phyloP scores from a whole-genome alignment of 1,140 invertebrate species.

The Papilio helenus region DNA sequence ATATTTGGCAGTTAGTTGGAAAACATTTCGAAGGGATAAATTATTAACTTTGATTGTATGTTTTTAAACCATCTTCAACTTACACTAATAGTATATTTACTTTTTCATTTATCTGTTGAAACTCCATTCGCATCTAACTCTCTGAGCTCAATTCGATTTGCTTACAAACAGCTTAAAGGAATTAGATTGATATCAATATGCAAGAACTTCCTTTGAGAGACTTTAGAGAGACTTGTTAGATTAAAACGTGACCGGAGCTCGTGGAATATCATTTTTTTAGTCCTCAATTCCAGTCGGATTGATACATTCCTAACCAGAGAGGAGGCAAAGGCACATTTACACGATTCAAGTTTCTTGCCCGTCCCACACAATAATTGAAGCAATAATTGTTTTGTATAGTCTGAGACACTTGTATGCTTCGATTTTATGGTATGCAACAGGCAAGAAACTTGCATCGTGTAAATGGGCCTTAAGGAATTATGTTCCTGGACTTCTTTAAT shows the following conservation, averaged over 20 bases:
- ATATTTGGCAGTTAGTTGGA: no score
- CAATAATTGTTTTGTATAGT: no score
- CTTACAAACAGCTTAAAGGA: background rate
- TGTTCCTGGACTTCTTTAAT: no score
- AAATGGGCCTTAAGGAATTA: no score
- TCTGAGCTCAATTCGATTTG: background rate
- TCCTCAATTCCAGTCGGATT: slow-evolving; percentile 5
- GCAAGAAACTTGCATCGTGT: no score
- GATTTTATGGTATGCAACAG: no score
- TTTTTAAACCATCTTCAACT: no score
- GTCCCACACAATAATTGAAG: no score
- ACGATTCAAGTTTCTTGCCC: no score
- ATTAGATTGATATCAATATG: slow-evolving; percentile 15
- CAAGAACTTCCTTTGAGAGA: slow-evolving; percentile 8
- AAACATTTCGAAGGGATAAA: no score
- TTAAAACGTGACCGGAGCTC: slow-evolving; percentile 37
- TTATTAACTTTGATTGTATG: no score
- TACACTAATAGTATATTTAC: background rate
- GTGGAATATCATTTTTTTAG: slow-evolving; percentile 42
- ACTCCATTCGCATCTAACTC: background rate
- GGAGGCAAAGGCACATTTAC: background rate
- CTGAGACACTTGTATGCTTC: no score
- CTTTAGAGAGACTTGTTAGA: slow-evolving; percentile 43
- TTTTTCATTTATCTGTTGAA: background rate
- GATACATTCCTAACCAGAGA: slow-evolving; percentile 10